phyloP scores from a whole-genome alignment of 2,113 vertebrate genomes.

The Trochalopteron elliotii region DNA sequence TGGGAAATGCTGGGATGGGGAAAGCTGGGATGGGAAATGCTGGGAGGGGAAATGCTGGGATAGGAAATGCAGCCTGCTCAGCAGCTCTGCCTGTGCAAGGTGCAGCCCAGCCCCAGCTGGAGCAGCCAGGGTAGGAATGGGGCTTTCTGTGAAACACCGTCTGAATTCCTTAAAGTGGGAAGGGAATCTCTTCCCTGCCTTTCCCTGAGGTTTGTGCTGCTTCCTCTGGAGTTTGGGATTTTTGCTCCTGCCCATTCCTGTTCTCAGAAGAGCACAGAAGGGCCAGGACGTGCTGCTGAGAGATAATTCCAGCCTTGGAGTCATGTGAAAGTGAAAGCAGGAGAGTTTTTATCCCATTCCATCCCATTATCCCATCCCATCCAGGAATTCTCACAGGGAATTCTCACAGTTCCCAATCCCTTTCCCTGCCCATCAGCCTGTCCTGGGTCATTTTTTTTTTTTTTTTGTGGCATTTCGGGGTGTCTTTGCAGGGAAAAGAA shows the following conservation, averaged over 20 bases:
- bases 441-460: background rate
- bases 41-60: too few species aligned
- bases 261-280: fast-evolving
- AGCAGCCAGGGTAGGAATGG: too few species aligned
- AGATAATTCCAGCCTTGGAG: background rate
- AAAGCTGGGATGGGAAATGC: too few species aligned
- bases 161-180: too few species aligned
- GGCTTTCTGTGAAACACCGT: too few species aligned
- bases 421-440: background rate
- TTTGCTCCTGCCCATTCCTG: fast-evolving
- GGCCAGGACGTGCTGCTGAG: background rate
- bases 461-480: background rate
- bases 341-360: background rate
- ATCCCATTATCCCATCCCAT: background rate
- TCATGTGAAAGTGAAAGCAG: background rate
- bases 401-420: background rate
- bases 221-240: background rate
- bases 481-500: background rate
- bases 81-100: background rate
- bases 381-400: background rate
- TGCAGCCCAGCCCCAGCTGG: background rate
- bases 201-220: background rate
- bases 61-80: background rate
- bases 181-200: background rate
- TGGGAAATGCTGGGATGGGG: too few species aligned